Evolutionary conservation across 2,888 invertebrate species (phyloP), one percentile per base, ranked within the genome.

Genomic region (Onchidella celtica): DNA sequence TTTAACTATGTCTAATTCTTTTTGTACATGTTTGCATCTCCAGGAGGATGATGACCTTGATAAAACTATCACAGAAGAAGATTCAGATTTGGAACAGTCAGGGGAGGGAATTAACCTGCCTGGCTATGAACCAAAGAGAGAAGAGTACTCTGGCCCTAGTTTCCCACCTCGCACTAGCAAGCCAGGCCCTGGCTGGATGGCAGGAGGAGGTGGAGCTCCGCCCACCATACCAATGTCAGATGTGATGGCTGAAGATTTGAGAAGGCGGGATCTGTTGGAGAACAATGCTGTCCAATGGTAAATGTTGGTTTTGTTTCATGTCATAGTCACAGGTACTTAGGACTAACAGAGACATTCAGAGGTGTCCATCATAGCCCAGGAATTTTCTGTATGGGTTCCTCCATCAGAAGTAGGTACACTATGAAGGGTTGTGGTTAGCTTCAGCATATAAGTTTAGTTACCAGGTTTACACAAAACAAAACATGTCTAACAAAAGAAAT

Each of bases 281-380:
- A 90, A 89, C 82, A 88, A 90, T 74, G 91, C 92, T 24, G 83
- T 87, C 61, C 87, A 90, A 72, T 92, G 92, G 92, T 92, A 85
- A 72, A 88, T 81, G 38, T 9, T n/a, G 4, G 14, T 36, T 65
- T 80, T 47, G 17, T 47, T 47, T 17, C n/a, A n/a, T n/a, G n/a
- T n/a, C n/a, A n/a, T n/a, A n/a, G n/a, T n/a, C n/a, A n/a, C n/a
- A n/a, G n/a, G n/a, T n/a, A n/a, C n/a, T n/a, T n/a, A n/a, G n/a
- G n/a, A n/a, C n/a, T n/a, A n/a, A n/a, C n/a, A n/a, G n/a, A n/a
- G n/a, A n/a, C n/a, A n/a, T n/a, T n/a, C n/a, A n/a, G n/a, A n/a
- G n/a, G n/a, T n/a, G n/a, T n/a, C n/a, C n/a, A n/a, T n/a, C n/a
- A n/a, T n/a, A n/a, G n/a, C n/a, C n/a, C n/a, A n/a, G n/a, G n/a